phyloP scores from a whole-genome alignment of 2,797 vertebrate genomes.

The Parauchenoglanis ngamensis region DNA sequence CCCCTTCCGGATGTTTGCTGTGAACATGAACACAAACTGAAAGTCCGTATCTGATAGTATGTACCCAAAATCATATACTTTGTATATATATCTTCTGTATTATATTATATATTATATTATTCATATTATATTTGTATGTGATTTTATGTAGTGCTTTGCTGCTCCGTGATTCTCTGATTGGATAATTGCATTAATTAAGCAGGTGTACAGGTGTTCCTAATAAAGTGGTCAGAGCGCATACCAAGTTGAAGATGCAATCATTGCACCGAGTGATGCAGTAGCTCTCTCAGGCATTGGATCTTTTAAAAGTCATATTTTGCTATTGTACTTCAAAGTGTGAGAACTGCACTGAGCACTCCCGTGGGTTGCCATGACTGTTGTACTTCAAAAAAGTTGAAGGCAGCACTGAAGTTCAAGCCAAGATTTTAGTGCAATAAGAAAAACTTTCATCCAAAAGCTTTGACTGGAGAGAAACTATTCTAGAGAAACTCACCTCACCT shows the following conservation, averaged over 20 bases:
- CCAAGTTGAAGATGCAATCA: neutral
- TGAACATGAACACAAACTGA: neutral
- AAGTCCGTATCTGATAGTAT: neutral
- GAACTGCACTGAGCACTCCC: conserved; percentile 14
- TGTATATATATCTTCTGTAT: no score
- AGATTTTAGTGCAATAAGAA: neutral
- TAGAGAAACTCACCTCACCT: conserved; percentile 11
- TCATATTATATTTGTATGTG: neutral
- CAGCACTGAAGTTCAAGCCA: conserved; percentile 4
- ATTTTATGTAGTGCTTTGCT: neutral
- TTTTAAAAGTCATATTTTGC: conserved; percentile 14
- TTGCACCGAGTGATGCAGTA: conserved; percentile 5
- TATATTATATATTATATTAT: no score
- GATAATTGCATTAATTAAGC: neutral
- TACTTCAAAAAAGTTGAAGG: conserved; percentile 28
- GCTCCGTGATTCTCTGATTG: neutral
- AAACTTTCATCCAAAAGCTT: conserved; percentile 25
- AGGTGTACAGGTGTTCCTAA: neutral
- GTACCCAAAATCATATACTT: no score
- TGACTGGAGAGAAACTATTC: neutral
- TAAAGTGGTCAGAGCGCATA: neutral
- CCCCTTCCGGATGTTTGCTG: neutral
- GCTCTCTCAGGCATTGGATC: neutral
- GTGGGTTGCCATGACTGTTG: conserved; percentile 9
- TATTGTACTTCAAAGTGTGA: conserved; percentile 25